These are phyloP conservation scores for Enteromius afrohamiltoni DNA, from an alignment of 2,797 vertebrate genomes.

Conservation along the genomic window DNA sequence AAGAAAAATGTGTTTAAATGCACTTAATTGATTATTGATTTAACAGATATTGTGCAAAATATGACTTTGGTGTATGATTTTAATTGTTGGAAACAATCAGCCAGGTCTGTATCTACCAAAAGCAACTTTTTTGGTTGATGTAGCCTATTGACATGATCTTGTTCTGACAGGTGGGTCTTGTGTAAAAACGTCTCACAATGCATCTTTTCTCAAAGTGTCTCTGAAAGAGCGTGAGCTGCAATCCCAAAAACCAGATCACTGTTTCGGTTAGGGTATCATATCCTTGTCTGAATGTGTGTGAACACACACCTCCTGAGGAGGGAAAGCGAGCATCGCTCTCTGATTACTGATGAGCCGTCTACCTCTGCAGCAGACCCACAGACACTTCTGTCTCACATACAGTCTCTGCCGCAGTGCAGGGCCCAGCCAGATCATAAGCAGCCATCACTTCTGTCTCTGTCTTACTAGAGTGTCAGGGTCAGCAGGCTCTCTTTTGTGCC, in stretches of 20 bases:
- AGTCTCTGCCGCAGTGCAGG: conserved; percentile 80
- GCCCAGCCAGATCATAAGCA: conserved; percentile 70
- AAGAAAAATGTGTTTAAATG: not conserved
- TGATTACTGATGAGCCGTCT: conserved; percentile 73
- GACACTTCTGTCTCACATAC: conserved; percentile 65
- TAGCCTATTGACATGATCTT: not conserved
- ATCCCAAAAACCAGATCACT: conserved; percentile 38
- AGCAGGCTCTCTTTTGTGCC: not conserved
- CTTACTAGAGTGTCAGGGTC: conserved; percentile 24
- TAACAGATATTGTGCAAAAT: not conserved
- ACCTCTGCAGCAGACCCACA: conserved; percentile 66
- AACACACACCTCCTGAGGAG: conserved; percentile 56
- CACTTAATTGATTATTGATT: not conserved
- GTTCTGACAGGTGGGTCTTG: conserved; percentile 4
- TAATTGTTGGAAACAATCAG: not conserved
- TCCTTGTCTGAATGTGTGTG: not conserved
- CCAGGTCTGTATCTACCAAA: not conserved
- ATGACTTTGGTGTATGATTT: not conserved
- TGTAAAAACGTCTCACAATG: not conserved
- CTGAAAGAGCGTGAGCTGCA: conserved; percentile 42
- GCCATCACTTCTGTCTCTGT: conserved; percentile 48
- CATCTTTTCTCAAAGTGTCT: conserved; percentile 34
- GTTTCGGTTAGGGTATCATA: conserved; percentile 22
- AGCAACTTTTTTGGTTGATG: not conserved
- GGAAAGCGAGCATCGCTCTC: conserved; percentile 61